These are phyloP conservation scores for Manis javanica DNA, from an alignment of 2,797 vertebrate species.

Conservation along the genomic window DNA sequence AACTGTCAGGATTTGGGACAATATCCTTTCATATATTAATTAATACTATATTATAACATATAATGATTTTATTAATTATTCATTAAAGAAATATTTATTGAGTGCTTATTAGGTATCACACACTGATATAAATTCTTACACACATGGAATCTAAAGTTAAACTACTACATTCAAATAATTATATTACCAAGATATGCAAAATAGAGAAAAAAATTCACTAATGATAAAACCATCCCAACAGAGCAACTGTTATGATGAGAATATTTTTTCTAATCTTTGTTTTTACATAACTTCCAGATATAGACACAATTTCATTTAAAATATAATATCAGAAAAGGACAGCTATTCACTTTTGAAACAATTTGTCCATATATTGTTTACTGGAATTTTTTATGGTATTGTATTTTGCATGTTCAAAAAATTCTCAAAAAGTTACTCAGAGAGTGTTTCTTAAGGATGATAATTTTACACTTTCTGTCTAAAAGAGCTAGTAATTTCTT, in stretches of 20 bases:
- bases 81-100: background rate
- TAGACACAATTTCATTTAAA: background rate
- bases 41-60: background rate
- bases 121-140: background rate
- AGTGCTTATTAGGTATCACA: background rate
- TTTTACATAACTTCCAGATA: background rate
- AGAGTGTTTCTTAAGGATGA: background rate
- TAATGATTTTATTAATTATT: background rate
- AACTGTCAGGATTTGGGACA: constrained; percentile 15
- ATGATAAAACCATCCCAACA: background rate
- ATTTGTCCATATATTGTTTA: background rate
- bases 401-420: background rate
- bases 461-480: constrained; percentile 26
- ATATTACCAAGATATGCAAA: constrained; percentile 6
- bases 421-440: background rate
- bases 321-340: background rate
- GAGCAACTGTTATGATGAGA: background rate
- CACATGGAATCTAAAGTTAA: background rate
- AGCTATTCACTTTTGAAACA: background rate
- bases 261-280: constrained; percentile 27
- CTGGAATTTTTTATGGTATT: background rate
- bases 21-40: background rate
- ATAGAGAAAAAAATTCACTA: background rate
- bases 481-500: background rate
- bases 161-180: constrained; percentile 37